Percentiles rank a stretch among this genome's conserved stretches.
These are phyloP conservation scores for Ophonus ardosiacus DNA, from an alignment of 2,888 invertebrate genomes.

Conservation along the genomic window DNA sequence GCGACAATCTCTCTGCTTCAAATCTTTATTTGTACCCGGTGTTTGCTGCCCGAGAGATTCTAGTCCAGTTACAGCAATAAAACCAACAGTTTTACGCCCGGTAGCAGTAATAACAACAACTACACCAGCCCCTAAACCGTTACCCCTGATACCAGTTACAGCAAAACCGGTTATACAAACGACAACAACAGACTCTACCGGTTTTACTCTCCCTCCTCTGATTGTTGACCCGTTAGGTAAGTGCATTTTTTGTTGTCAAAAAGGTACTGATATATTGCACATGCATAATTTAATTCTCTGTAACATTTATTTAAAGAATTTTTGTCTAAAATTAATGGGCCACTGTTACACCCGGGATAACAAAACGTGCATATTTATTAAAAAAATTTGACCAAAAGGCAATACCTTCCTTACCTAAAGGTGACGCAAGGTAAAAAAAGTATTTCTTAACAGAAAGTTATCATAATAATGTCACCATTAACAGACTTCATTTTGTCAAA, in stretches of 20 bases:
- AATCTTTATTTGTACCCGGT: constrained; percentile 93
- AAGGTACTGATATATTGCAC: neutral
- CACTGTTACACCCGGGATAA: too few species aligned
- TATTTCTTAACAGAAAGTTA: too few species aligned
- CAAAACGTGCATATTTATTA: too few species aligned
- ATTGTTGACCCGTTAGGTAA: constrained; percentile 74
- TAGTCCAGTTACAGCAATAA: constrained; percentile 66
- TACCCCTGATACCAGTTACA: constrained; percentile 5
- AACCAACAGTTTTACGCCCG: constrained; percentile 44
- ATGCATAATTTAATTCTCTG: too few species aligned
- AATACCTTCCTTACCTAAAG: too few species aligned
- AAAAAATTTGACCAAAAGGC: too few species aligned
- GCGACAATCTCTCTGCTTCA: constrained; percentile 92
- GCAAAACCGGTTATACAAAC: neutral
- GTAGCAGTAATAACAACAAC: constrained; percentile 39
- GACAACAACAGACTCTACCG: constrained; percentile 25
- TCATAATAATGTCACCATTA: too few species aligned
- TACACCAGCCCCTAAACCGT: neutral
- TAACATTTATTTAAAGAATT: too few species aligned
- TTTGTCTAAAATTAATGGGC: too few species aligned
- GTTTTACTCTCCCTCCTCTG: constrained; percentile 72
- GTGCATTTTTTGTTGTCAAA: neutral
- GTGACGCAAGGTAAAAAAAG: too few species aligned
- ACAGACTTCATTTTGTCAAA: too few species aligned
- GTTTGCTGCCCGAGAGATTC: constrained; percentile 89